Conservation (phyloP, 2,888 invertebrate species). For the Alitta virens region DNA sequence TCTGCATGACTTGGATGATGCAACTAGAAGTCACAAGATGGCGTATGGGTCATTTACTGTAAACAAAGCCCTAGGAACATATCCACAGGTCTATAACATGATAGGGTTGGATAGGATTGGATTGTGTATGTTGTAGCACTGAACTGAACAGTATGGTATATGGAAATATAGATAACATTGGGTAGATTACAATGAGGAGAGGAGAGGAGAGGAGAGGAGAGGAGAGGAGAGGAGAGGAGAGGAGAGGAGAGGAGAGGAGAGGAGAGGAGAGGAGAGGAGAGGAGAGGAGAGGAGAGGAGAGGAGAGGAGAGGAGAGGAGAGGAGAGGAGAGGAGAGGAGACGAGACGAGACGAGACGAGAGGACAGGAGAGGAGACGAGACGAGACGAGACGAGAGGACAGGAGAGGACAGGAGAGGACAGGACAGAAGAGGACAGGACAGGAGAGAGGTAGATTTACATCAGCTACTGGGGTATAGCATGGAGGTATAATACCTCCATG, state of each 20-base stretch:
- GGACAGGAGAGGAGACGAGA: not conserved
- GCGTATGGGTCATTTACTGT: no score
- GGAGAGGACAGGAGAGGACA: not conserved
- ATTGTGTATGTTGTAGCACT: no score
- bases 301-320: conserved; percentile 14
- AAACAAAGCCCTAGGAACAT: no score
- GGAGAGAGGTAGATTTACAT: not conserved
- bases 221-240: not conserved
- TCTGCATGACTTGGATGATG: no score
- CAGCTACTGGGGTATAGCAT: not conserved
- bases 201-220: not conserved
- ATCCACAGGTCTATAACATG: no score
- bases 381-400: not conserved
- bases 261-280: conserved; percentile 4
- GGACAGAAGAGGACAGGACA: not conserved
- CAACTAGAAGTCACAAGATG: no score
- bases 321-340: not conserved
- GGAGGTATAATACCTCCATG: no score
- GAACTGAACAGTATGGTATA: no score
- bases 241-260: not conserved
- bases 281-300: conserved; percentile 14
- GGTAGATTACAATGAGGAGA: no score
- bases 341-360: not conserved
- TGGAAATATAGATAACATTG: no score
- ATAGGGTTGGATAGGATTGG: no score